Conservation (phyloP, 2,888 invertebrate genomes). For the Ephialtes manifestator region DNA sequence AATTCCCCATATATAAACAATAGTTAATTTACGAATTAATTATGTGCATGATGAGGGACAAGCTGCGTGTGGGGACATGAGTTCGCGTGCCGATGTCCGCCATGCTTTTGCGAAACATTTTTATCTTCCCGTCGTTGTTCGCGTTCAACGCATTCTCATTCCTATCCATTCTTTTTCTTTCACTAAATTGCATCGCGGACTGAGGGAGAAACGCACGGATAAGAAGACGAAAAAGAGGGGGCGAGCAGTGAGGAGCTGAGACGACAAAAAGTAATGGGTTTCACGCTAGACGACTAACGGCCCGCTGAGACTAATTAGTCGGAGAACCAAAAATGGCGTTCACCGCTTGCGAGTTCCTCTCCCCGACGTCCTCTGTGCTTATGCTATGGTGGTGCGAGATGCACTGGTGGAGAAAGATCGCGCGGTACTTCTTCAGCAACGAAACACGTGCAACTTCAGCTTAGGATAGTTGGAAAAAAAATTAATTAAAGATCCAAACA, state of each 20-base stretch:
- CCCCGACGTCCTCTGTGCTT: not conserved
- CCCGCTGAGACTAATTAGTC: slow-evolving; percentile 79
- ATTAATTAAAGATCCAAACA: not conserved
- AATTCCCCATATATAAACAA: no score
- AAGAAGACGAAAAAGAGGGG: slow-evolving; percentile 30
- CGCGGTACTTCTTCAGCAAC: slow-evolving; percentile 3
- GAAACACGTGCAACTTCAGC: not conserved
- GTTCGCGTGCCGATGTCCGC: slow-evolving; percentile 60
- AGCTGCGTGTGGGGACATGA: slow-evolving; percentile 22
- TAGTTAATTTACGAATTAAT: slow-evolving; percentile 66
- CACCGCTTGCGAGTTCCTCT: slow-evolving; percentile 58
- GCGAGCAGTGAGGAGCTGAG: slow-evolving; percentile 63
- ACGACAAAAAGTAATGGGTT: slow-evolving; percentile 81
- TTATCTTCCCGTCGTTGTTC: slow-evolving; percentile 52
- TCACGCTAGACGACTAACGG: slow-evolving; percentile 78
- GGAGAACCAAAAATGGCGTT: slow-evolving; percentile 80
- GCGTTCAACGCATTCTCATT: slow-evolving; percentile 46
- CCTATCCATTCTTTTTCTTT: slow-evolving; percentile 40
- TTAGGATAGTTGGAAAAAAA: not conserved
- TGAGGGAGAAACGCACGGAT: slow-evolving; percentile 15
- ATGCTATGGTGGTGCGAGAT: not conserved
- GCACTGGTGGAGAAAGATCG: slow-evolving; percentile 10
- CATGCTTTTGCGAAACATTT: slow-evolving; percentile 49
- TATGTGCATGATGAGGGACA: slow-evolving; percentile 21
- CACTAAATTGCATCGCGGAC: slow-evolving; percentile 42